Percentiles rank a stretch among this genome's conserved stretches.
Conservation (phyloP, 2,113 vertebrate species). For the Catharus bicknelli region DNA sequence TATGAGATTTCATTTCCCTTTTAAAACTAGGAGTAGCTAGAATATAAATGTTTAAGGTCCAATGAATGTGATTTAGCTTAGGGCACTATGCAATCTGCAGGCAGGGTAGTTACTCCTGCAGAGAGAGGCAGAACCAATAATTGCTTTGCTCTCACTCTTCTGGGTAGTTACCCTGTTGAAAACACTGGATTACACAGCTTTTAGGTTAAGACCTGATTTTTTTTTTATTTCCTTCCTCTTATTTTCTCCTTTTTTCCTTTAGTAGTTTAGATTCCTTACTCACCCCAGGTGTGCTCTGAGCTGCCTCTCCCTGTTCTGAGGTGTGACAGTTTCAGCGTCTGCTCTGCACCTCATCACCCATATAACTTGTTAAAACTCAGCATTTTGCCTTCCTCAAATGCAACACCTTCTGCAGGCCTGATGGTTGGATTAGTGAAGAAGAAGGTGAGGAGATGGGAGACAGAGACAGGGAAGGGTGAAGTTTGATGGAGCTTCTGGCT, state of each 20-base stretch:
- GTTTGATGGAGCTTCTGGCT: neutral
- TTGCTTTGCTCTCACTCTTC: neutral
- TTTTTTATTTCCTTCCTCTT: accelerated
- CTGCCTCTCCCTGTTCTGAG: neutral
- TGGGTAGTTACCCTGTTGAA: neutral
- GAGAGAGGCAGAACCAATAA: neutral
- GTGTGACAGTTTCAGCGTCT: neutral
- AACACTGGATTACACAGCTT: neutral
- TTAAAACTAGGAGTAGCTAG: neutral
- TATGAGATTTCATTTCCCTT: neutral
- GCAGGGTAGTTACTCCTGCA: neutral
- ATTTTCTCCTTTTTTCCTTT: neutral
- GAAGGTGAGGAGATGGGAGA: neutral
- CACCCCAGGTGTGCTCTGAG: neutral
- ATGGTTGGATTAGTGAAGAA: neutral
- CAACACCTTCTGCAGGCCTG: neutral
- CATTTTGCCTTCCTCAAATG: neutral
- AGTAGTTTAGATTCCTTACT: neutral
- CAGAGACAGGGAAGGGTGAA: neutral
- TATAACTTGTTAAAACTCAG: neutral
- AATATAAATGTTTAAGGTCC: neutral
- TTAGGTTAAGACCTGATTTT: neutral
- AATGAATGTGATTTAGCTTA: neutral
- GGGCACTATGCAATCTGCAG: neutral
- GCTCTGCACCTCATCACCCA: accelerated